Base-by-base conservation (phyloP, 64 coral and sea anemone genomes). In the Porites lutea region DNA sequence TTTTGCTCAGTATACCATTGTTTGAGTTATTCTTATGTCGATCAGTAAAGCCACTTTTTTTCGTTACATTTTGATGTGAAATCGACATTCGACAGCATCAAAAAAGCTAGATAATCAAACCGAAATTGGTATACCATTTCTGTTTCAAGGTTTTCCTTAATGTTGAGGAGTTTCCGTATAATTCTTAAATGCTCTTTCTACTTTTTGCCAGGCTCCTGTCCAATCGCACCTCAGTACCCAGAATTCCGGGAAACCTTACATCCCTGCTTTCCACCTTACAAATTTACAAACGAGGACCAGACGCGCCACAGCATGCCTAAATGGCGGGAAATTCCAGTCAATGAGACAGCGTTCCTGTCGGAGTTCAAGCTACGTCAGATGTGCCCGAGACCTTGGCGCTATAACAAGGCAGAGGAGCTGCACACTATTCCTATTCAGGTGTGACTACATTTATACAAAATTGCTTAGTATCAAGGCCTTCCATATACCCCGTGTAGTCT, bases 311-410 rank as follows among this genome's bases (percentile, higher is more conserved):
- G 93, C 71, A 82, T 72, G 74, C 95, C 95, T 19, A 76, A 80
- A 16, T 97, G 95, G 95, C 79, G 73, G 54, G 58, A 89, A 45
- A 59, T 94, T 13, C 44, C 83, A 48, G 60, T 61, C 55, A 97
- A 97, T 64, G 19, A 94, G 16, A 91, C 95, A 18, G 67, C 53
- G 14, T 87, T 97, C 49, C 52, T 88, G 5, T 94, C 95, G 4
- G 95, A 97, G 74, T 97, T 94, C 59, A 88, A 90, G 68, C 72
- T 97, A 9, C 80, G 83, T 14, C 13, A 91, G 63, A 97, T 97
- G 73, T 97, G 95, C 65, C 95, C 95, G 0, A 93, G 92, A 51
- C 95, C 95, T 54, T 97, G 95, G 95, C 88, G 92, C 37, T 97
- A 94, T 49, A 82, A 86, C 12, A 87, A 77, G 15, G 83, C 89